Evolutionary conservation across 2,113 vertebrate genomes (phyloP), one percentile per base, ranked within the genome.

Genomic region (Boleophthalmus pectinirostris): DNA sequence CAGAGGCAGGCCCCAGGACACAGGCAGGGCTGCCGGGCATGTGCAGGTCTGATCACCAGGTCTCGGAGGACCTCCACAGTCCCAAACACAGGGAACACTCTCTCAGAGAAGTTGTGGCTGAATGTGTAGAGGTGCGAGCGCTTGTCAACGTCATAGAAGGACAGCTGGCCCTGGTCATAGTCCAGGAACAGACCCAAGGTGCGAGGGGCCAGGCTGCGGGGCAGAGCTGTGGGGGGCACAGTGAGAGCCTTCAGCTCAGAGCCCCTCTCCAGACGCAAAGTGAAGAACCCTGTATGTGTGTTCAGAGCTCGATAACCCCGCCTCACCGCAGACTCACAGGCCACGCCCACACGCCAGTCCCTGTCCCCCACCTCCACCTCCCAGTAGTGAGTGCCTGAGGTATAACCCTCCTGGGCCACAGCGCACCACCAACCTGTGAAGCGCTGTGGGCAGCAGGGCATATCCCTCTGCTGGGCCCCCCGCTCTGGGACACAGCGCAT

Each of bases 321-420:
- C 79, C 95, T 91, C 10, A 92, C 75, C 0, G 96, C 81, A 0
- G 95, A 96, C 13, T 94, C 95, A 0, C 73, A 90, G 74, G 94
- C 96, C 82, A 97, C 93, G 0, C 97, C 97, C 0, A 98, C 92
- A 20, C 96, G 93, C 97, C 97, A 98, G 69, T 96, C 96, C 0
- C 95, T 93, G 8, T 94, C 77, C 0, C 96, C 91, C 0, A 93
- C 93, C 77, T 95, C 93, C 73, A 95, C 94, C 78, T 96, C 95
- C 95, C 95, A 96, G 90, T 91, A 95, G 74, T 92, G 90, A 9
- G 92, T 90, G 0, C 95, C 95, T 0, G 85, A 87, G 47, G 72
- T 1, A 82, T 91, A 94, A 25, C 87, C 77, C 29, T 91, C 78
- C 9, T 1, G 69, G 23, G 82, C 94, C 25, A 89, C 68, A 0